These are phyloP conservation scores for Anguilla megastoma DNA, from an alignment of 2,797 vertebrate genomes.

Conservation along the genomic window DNA sequence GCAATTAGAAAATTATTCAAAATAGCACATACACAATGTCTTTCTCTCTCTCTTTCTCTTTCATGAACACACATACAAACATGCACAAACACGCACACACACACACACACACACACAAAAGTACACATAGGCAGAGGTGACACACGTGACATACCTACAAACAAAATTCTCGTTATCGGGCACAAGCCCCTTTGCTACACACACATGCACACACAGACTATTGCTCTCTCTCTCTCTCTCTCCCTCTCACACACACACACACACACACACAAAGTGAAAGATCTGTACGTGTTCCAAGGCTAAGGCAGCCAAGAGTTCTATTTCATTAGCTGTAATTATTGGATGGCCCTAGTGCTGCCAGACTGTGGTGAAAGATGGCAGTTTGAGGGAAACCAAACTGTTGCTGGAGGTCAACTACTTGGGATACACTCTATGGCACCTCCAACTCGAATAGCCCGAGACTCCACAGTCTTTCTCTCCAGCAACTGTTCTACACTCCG, in stretches of 20 bases:
- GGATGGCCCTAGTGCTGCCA: background rate
- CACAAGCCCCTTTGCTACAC: no score
- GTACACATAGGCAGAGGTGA: background rate
- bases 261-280: slow-evolving; percentile 2
- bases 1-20: background rate
- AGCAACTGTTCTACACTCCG: background rate
- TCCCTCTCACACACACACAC: background rate
- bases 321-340: slow-evolving; percentile 15
- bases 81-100: slow-evolving; percentile 6
- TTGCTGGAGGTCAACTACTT: slow-evolving; percentile 1
- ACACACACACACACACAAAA: slow-evolving; percentile 1
- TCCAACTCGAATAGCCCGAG: background rate
- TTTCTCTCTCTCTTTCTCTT: background rate
- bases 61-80: background rate
- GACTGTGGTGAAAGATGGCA: slow-evolving; percentile 5
- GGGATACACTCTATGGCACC: background rate
- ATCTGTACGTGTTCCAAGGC: slow-evolving; percentile 5
- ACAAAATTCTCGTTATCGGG: background rate
- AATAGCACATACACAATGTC: background rate
- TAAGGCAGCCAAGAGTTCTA: background rate
- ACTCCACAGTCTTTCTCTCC: background rate
- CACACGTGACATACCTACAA: background rate
- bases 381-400: slow-evolving; percentile 9
- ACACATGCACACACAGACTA: background rate
- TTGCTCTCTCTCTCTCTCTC: no score